Base-by-base conservation (phyloP, 2,797 vertebrate genomes). In the Enteromius thamalakanensis region DNA sequence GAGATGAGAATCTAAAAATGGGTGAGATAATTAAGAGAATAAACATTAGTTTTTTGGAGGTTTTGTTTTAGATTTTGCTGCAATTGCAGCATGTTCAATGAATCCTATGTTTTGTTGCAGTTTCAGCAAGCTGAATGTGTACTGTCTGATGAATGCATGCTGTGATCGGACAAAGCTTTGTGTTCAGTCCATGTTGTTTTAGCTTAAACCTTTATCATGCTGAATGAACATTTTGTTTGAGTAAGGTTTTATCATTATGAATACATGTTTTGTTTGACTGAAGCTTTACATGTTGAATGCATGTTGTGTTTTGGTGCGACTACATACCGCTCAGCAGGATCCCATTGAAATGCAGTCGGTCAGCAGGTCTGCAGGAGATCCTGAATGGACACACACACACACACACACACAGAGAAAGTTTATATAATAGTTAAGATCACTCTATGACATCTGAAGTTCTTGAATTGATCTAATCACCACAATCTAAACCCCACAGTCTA, bases 301-400 rank as follows among this genome's bases (percentile, higher is more conserved):
- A 45, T 78, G 62, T 69, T 60, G 17, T 29, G 55, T 68, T 65
- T 60, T 72, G n/a, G 51, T 69, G 37, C 75, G 14, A 79, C 23
- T 62, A n/a, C 83, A 77, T 78, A 91, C 89, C 87, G 85, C 85
- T 90, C 83, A 90, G 47, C 80, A 68, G 37, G 86, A 75, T 86
- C 77, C 80, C 87, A 90, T 79, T 85, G 55, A 84, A 88, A 87
- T 11, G 17, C 58, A 51, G 8, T 17, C 8, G 1, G 82, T 90
- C 87, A 87, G 86, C 88, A 90, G 32, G 71, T 82, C 80, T 58
- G 79, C 79, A 55, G 49, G 32, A 68, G 34, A 75, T n/a, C 71
- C 71, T 82, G 62, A 45, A 82, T 55, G 45, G 64, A 45, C 47
- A 83, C 55, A 74, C 21, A 47, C 60, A 32, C 19, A 51, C 51